Base-by-base conservation (phyloP, 2,888 invertebrate genomes). In the Uropetala carovei region DNA sequence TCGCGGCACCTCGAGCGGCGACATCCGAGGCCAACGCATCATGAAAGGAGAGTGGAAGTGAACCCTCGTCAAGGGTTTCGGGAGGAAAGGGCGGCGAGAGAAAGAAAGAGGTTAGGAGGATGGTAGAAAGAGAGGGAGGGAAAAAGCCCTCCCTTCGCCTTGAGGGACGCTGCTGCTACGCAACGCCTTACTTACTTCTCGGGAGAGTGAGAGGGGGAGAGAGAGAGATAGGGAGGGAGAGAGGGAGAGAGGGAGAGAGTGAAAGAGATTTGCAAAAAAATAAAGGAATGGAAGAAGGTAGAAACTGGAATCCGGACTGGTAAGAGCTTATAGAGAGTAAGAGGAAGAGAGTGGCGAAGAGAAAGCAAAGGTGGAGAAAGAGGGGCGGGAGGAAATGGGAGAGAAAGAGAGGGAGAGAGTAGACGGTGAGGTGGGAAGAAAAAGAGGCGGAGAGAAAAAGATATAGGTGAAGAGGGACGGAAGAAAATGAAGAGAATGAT, bases 1-100 rank as follows among this genome's bases (percentile, higher is more conserved):
- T 58, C 11, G 13, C 58, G 85, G 58, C 22, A 57, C 57, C 89
- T 64, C n/a, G 30, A 60, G 89, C 8, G 89, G 89, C 22, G 89
- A 89, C 30, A 89, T 89, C 18, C 64, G 89, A 89, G 89, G 64
- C 89, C 60, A 18, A 59, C 58, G 59, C 59, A 30, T 59, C 89
- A 43, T 64, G 89, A 89, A 89, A 89, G 89, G 89, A 89, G 89
- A 64, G 30, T 83, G 83, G 57, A 83, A 83, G 57, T 83, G 56
- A 83, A 83, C 85, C 85, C 59, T 59, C 58, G 59, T 30, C 89
- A 59, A 89, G 60, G 64, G 64, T 43, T 89, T 89, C 43, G 60
- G 30, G 59, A 58, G 27, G 14, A 11, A 16, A 43, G 11, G 27
- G 56, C 18, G 64, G 10, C 7, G 68, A n/a, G 43, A 13, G n/a